Evolutionary conservation across 2,797 vertebrate genomes (phyloP).

Genomic region (Echiichthys vipera): DNA sequence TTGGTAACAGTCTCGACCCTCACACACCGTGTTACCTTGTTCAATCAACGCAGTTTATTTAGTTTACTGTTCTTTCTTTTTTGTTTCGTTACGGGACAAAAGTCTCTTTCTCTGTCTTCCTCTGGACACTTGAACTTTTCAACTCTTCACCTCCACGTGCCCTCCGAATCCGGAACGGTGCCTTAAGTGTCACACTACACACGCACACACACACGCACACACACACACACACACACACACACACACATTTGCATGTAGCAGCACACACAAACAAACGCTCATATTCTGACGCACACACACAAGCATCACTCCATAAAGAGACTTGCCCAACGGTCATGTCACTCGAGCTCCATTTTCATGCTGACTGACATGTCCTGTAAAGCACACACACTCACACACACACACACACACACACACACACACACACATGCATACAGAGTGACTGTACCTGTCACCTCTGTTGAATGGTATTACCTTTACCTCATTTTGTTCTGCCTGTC

Average conservation of each 20-base stretch:
- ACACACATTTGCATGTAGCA: neutral
- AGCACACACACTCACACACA: constrained; percentile 36
- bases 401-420: constrained; percentile 40
- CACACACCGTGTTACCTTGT: too few species aligned
- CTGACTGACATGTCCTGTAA: constrained; percentile 72
- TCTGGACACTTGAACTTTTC: constrained; percentile 80
- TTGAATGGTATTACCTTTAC: constrained; percentile 83
- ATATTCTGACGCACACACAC: constrained; percentile 19
- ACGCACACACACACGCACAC: neutral
- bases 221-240: constrained; percentile 5
- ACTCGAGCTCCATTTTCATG: constrained; percentile 62
- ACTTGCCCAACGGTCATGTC: constrained; percentile 71
- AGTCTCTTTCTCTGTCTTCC: neutral
- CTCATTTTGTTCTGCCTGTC: constrained; percentile 82
- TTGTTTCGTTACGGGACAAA: neutral
- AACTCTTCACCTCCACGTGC: constrained; percentile 75
- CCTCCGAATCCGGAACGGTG: constrained; percentile 56
- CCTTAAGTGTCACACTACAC: constrained; percentile 41
- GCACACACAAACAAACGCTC: constrained; percentile 15
- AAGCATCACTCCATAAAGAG: constrained; percentile 53
- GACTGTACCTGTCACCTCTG: constrained; percentile 78
- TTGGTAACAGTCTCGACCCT: too few species aligned
- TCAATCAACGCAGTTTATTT: too few species aligned
- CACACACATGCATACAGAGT: constrained; percentile 57
- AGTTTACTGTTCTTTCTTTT: too few species aligned